Percentiles rank a stretch among this genome's conserved stretches.
Evolutionary conservation across 2,797 vertebrate genomes (phyloP).

Genomic region (Agapornis canus): DNA sequence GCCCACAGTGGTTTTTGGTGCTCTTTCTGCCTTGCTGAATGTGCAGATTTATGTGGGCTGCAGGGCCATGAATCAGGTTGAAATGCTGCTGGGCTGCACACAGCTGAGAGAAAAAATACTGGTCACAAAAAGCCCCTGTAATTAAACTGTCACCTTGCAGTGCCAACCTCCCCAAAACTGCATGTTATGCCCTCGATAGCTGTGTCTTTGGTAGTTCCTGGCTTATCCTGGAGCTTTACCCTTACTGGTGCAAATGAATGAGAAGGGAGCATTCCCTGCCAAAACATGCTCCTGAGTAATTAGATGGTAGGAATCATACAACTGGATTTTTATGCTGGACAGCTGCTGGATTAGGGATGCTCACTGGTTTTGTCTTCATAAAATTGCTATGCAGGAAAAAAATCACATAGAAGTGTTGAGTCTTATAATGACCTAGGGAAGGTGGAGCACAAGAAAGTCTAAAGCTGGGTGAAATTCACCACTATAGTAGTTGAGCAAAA

Average conservation of each 20-base stretch:
- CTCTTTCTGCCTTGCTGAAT: background rate
- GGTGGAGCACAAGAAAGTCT: background rate
- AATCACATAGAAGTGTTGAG: background rate
- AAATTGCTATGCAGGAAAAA: background rate
- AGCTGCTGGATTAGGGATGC: background rate
- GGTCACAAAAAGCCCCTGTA: background rate
- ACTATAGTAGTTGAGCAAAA: background rate
- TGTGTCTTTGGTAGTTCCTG: background rate
- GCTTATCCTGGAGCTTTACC: background rate
- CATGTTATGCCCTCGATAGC: accelerated
- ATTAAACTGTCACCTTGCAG: background rate
- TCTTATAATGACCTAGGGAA: background rate
- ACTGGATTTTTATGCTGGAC: background rate
- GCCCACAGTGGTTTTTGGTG: background rate
- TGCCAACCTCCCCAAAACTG: background rate
- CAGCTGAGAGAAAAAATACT: background rate
- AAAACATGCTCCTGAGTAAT: background rate
- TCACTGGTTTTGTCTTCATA: background rate
- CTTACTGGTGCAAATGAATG: background rate
- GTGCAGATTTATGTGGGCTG: background rate
- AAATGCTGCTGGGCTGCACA: background rate
- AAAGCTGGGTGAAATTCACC: background rate
- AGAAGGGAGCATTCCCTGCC: background rate
- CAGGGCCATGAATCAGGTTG: accelerated
- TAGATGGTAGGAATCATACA: background rate